Evolutionary conservation across 2,113 vertebrate genomes (phyloP).

Genomic region (Lepisosteus oculatus): DNA sequence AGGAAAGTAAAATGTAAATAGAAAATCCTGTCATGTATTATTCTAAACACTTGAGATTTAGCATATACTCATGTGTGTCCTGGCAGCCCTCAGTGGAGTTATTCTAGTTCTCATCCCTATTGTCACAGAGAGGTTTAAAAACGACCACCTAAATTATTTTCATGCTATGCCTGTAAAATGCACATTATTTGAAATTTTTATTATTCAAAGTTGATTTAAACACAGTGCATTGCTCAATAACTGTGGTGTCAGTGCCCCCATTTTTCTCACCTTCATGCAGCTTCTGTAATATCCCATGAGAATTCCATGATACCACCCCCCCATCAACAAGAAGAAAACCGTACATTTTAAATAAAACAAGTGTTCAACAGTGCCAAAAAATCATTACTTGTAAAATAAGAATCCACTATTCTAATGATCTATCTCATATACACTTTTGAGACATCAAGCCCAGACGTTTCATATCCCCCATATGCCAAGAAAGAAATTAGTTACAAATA

Average conservation of each 20-base stretch:
- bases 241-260: background rate
- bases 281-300: background rate
- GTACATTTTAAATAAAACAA: background rate
- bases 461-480: slow-evolving; percentile 75
- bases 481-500: slow-evolving; percentile 66
- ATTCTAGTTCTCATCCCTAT: slow-evolving; percentile 44
- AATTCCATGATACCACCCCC: background rate
- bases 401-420: slow-evolving; percentile 51
- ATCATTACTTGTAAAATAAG: slow-evolving; percentile 19
- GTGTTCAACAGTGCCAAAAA: background rate
- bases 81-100: slow-evolving; percentile 47
- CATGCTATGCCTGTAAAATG: slow-evolving; percentile 38
- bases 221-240: background rate
- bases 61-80: slow-evolving; percentile 34
- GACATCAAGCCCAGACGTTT: slow-evolving; percentile 83
- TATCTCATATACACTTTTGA: slow-evolving; percentile 63
- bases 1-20: too few relatives aligned
- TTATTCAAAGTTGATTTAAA: background rate
- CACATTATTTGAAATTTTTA: background rate
- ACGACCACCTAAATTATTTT: slow-evolving; percentile 55
- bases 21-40: too few relatives aligned
- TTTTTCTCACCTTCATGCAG: background rate
- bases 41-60: too few relatives aligned
- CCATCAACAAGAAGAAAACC: too few relatives aligned
- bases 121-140: slow-evolving; percentile 50